Conservation (phyloP, 2,888 invertebrate genomes). For the Biston stratarius region DNA sequence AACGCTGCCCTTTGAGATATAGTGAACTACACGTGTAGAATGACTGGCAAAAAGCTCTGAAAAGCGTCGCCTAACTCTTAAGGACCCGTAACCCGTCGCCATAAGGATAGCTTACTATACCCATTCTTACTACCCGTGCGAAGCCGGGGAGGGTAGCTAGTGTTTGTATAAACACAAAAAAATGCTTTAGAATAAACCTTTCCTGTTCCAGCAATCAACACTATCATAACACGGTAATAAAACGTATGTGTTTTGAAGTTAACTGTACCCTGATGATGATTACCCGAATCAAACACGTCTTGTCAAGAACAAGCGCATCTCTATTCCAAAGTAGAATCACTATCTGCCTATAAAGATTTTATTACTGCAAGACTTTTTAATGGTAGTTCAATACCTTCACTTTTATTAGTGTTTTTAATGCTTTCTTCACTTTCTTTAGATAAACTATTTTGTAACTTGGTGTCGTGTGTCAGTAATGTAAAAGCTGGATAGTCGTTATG, state of each 20-base stretch:
- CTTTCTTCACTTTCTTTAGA: constrained; percentile 13
- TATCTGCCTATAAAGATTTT: constrained; percentile 30
- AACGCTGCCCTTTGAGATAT: no score
- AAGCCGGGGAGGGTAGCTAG: no score
- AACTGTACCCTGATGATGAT: constrained; percentile 10
- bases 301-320: constrained; percentile 27
- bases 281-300: constrained; percentile 27
- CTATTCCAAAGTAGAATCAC: constrained; percentile 12
- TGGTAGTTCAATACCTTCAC: constrained; percentile 23
- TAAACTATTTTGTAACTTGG: background rate
- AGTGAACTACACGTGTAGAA: no score
- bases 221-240: background rate
- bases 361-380: constrained; percentile 27
- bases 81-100: no score
- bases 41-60: no score
- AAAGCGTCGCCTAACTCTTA: no score
- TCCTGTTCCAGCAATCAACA: background rate
- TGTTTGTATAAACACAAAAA: background rate
- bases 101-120: no score
- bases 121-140: no score
- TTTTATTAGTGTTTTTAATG: constrained; percentile 11
- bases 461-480: no score
- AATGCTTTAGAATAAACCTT: no score
- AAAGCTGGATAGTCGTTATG: no score
- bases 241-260: background rate